phyloP scores from a whole-genome alignment of 2,113 vertebrate species.

The Tapirus terrestris region DNA sequence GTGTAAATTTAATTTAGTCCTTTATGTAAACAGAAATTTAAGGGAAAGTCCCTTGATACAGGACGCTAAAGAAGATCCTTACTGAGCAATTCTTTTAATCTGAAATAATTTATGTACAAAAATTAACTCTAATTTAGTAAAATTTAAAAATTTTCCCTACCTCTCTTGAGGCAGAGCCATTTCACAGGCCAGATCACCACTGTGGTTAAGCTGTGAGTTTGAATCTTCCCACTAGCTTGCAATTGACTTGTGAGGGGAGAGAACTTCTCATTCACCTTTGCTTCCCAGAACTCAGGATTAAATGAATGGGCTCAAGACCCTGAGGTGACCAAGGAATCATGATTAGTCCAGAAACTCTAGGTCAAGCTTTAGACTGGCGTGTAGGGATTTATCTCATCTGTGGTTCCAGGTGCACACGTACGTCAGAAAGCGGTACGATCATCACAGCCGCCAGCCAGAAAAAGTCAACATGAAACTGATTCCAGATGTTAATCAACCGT shows the following conservation, averaged over 20 bases:
- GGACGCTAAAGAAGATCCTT: background rate
- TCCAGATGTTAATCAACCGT: background rate
- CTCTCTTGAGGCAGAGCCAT: background rate
- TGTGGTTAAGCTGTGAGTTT: background rate
- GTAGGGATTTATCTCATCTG: background rate
- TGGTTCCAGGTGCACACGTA: background rate
- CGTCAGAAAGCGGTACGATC: background rate
- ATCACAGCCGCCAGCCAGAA: background rate
- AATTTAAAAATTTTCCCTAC: background rate
- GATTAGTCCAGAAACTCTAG: background rate
- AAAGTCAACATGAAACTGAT: background rate
- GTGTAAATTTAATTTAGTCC: conserved; percentile 27
- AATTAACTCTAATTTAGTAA: background rate
- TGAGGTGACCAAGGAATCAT: background rate
- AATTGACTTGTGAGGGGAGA: background rate
- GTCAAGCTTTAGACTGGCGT: background rate
- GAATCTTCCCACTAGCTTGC: background rate
- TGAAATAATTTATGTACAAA: background rate
- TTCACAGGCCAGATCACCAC: background rate
- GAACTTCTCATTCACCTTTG: background rate
- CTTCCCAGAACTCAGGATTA: background rate
- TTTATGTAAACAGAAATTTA: conserved; percentile 55
- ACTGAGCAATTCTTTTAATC: conserved; percentile 9
- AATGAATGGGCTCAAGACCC: background rate
- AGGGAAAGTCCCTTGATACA: background rate